Base-by-base conservation (phyloP, 1,140 invertebrate species). In the Aphaenogaster floridana region DNA sequence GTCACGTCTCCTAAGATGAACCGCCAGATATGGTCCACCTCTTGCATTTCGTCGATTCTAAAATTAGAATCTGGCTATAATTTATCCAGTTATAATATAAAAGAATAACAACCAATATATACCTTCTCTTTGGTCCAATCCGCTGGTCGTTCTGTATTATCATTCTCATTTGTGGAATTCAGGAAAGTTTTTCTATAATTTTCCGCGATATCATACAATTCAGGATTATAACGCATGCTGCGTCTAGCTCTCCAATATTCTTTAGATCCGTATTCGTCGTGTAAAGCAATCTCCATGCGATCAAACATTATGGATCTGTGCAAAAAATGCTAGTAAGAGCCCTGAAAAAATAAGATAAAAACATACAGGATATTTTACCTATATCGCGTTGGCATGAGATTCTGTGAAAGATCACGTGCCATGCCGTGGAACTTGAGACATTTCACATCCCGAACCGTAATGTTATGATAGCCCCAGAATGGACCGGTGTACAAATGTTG, bases 341-440 rank as follows among this genome's bases (percentile, higher is more conserved):
- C 39, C 52, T 71, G 71, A 54, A 80, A 64, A 68, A 69, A 4
- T 42, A 54, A 59, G 7, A 72, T 52, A 34, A 11, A 72, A 39
- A 28, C 34, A 13, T 17, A 2, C 21, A 34, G 28, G 57, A 68
- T 13, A n/a, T 28, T 59, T 93, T 92, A 95, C 95, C 89, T 94
- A n/a, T 94, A 93, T 84, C 92, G 90, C 92, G 91, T 86, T 88
- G 92, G 96, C 36, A 92, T 86, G 36, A 94, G 93, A 94, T 94
- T 96, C 90, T 77, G 91, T 77, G 83, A 96, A 48, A 99, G 92
- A 79, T 97, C 96, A 13, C 96, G 96, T 0, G 97, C 96, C 87
- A 96, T 97, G 5, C 98, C 99, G 96, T 99, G 98, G 93, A 98
- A 98, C 42, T 97, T 97, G 9, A 99, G 92, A 95, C 98, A 99